phyloP scores from a whole-genome alignment of 2,888 invertebrate genomes.

The Acanthosepion esculentum region DNA sequence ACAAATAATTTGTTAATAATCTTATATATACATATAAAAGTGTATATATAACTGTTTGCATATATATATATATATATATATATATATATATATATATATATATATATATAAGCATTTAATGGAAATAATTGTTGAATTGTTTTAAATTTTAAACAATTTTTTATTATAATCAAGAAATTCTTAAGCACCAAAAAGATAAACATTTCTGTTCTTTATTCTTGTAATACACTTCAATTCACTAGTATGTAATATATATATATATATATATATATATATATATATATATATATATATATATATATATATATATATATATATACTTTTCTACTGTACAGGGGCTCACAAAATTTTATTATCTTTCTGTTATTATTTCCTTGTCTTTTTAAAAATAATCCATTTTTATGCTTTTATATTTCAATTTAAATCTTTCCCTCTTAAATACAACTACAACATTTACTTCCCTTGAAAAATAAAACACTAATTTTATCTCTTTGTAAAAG shows the following conservation, averaged over 20 bases:
- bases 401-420: neutral
- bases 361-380: neutral
- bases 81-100: constrained; percentile 25
- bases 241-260: neutral
- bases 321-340: constrained; percentile 33
- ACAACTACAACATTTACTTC: neutral
- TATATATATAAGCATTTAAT: constrained; percentile 24
- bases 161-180: neutral
- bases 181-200: neutral
- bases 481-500: neutral
- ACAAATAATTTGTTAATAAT: constrained; percentile 2
- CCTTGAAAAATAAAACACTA: neutral
- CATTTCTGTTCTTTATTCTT: neutral
- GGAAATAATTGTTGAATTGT: constrained; percentile 14
- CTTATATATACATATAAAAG: neutral
- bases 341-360: constrained; percentile 5
- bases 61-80: neutral
- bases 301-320: neutral
- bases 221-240: constrained; percentile 11
- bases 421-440: neutral
- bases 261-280: constrained; percentile 33
- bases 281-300: constrained; percentile 33
- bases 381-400: neutral
- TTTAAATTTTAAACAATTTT: constrained; percentile 6
- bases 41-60: neutral